phyloP scores from a whole-genome alignment of 2,888 invertebrate species.

The Drosophila prolongata region DNA sequence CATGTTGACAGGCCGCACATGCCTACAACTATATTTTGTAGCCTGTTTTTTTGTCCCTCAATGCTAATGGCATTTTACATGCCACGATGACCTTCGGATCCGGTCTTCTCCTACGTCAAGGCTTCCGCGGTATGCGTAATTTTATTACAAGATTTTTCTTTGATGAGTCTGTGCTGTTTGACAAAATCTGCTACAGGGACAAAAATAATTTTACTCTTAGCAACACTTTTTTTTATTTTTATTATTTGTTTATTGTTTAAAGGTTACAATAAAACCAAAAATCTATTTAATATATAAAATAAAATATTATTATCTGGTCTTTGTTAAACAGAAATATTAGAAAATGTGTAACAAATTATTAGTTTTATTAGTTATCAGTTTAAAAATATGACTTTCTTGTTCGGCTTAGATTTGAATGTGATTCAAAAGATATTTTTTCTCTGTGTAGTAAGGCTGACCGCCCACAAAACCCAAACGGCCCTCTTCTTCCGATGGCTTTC shows the following conservation, averaged over 20 bases:
- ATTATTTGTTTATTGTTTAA: not conserved
- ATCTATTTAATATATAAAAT: not conserved
- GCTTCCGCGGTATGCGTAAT: slow-evolving; percentile 49
- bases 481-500: slow-evolving; percentile 27
- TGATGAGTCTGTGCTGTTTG: slow-evolving; percentile 55
- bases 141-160: slow-evolving; percentile 72
- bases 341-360: too few species aligned
- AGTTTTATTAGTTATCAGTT: too few species aligned
- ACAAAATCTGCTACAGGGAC: slow-evolving; percentile 29
- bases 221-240: too few species aligned
- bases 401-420: too few species aligned
- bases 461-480: slow-evolving; percentile 16
- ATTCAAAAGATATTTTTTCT: not conserved
- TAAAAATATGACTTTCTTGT: too few species aligned
- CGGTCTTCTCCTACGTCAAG: slow-evolving; percentile 52
- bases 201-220: slow-evolving; percentile 1
- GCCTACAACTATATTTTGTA: slow-evolving; percentile 26
- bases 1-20: slow-evolving; percentile 54
- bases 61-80: slow-evolving; percentile 66
- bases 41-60: slow-evolving; percentile 50
- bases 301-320: not conserved
- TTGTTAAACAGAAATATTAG: too few species aligned
- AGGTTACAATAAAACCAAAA: too few species aligned
- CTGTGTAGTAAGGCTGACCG: slow-evolving; percentile 10
- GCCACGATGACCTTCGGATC: slow-evolving; percentile 41